Evolutionary conservation across 2,888 invertebrate genomes (phyloP), one percentile per base, ranked within the genome.

Genomic region (Balanococcus diminutus): DNA sequence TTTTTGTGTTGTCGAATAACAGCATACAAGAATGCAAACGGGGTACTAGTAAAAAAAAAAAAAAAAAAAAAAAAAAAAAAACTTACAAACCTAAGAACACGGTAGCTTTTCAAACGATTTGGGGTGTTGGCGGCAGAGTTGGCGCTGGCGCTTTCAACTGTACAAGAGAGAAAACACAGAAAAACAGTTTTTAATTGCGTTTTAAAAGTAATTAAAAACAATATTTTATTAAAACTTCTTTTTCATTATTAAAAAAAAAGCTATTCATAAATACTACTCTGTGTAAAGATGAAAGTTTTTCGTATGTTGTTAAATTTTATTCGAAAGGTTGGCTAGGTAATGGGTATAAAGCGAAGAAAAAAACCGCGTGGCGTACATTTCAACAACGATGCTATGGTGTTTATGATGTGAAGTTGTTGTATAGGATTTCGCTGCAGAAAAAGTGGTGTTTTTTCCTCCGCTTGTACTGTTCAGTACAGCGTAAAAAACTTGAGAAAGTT

Each of bases 211-310:
- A 75, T 75, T 75, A 75, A 75, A 75, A 75, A 75, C 16, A 75
- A 75, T 75, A 75, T 75, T 75, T 75, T 75, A 75, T 75, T 75
- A 32, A 75, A 75, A 75, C 32, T 75, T 75, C 75, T 75, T 75
- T 75, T 75, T 75, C 72, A 32, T 75, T 32, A 75, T 36, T 31
- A 36, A 36, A 36, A 75, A 75, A 75, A 28, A 67, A 67, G 28
- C 32, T 75, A 75, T 75, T 75, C 75, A 75, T 75, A 75, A 75
- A 75, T 75, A 75, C 51, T 19, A 4, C 32, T 32, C 32, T 9
- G 5, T 67, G 25, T 67, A 32, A 75, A 32, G 75, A 32, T 32
- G 75, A 75, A 75, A 75, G 75, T 75, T 75, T 67, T 67, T 75
- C 75, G 75, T 75, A 19, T 32, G 75, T 75, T 75, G 75, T 31